Evolutionary conservation across 2,797 vertebrate genomes (phyloP), one percentile per base, ranked within the genome.

Genomic region (Phyllotis vaccarum): DNA sequence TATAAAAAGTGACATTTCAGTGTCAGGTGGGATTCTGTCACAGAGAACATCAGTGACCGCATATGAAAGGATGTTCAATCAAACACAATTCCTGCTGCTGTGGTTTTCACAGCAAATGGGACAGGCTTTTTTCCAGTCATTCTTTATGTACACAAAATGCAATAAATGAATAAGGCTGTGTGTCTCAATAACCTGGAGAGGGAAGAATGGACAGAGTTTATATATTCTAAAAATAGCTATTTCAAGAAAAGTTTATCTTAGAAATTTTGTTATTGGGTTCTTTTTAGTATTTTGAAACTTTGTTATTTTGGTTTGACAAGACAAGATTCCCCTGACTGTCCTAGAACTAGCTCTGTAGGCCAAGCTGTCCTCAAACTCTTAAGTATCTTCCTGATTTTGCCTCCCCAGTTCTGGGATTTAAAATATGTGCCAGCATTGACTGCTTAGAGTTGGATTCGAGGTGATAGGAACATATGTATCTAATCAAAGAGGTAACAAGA

Each of bases 111-210:
- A 31, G 10, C 6, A 89, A 60, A 72, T 6, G 52, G 49, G 11
- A 27, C n/a, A 60, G 87, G 49, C 94, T 96, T 94, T 86, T 34
- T 93, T 91, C 90, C 46, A 94, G 24, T 62, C 29, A 29, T 31
- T 82, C n/a, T 92, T 78, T 94, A 54, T 31, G 2, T 90, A 10
- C 22, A 64, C 72, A 52, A 90, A 91, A 86, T 86, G 16, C 86
- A 91, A 82, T 86, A 76, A 43, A 62, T 5, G 78, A 82, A 14
- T 74, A 74, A 96, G 29, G 29, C 21, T 72, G 86, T n/a, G 85
- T 8, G 68, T 29, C 34, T 64, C 70, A 93, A 66, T 58, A 86
- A 76, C n/a, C 81, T 82, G 70, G 24, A 86, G 1, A 49, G 5
- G 74, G 46, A 81, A 90, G 85, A 90, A 90, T 62, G 10, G 13